Conservation (phyloP, 2,113 vertebrate species). For the Anhinga rufa region DNA sequence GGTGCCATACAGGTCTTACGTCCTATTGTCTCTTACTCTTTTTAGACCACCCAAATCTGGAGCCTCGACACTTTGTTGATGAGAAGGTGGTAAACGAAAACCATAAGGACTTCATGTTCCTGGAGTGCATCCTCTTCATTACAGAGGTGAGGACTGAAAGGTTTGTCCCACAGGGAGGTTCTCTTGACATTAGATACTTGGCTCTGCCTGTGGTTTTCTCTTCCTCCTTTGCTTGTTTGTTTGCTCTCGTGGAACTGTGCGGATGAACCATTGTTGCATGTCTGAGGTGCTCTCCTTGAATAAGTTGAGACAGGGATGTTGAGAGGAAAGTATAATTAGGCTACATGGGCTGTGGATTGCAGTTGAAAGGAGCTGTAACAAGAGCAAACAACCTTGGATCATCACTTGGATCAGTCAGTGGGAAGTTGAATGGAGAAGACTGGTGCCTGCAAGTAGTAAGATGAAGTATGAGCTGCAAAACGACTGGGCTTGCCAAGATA, state of each 20-base stretch:
- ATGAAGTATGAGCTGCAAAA: neutral
- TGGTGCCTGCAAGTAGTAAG: neutral
- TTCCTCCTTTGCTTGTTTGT: neutral
- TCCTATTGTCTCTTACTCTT: neutral
- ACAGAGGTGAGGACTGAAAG: slow-evolving; percentile 74
- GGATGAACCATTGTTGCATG: neutral
- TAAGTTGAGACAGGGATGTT: neutral
- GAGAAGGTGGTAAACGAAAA: slow-evolving; percentile 90
- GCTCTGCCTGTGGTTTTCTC: neutral
- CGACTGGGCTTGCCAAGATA: neutral
- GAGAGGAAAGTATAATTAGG: neutral
- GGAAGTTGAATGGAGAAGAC: neutral
- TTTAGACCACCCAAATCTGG: slow-evolving; percentile 87
- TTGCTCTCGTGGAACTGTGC: neutral
- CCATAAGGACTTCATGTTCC: slow-evolving; percentile 94
- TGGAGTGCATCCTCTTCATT: slow-evolving; percentile 95
- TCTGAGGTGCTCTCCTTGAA: neutral
- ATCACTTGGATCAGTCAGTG: neutral
- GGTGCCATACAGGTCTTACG: neutral
- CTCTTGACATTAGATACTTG: neutral
- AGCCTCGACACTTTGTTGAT: slow-evolving; percentile 91
- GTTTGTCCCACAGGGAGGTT: neutral
- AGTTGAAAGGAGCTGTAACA: neutral
- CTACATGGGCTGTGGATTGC: neutral
- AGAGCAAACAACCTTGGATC: neutral